Evolutionary conservation across 1,140 invertebrate species (phyloP), one percentile per base, ranked within the genome.

Genomic region (Leguminivora glycinivorella): DNA sequence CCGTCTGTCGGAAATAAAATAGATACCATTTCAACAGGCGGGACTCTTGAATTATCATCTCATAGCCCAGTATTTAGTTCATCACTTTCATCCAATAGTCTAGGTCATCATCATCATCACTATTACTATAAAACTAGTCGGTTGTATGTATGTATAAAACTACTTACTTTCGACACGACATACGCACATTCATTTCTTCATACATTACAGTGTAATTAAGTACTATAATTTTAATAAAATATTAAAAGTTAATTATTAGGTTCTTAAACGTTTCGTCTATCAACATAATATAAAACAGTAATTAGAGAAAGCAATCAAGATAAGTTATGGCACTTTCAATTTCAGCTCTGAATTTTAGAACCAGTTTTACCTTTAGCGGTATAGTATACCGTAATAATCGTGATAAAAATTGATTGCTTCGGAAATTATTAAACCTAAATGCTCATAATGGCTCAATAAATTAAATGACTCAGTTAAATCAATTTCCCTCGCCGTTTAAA

Each of bases 321-420:
- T 63, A 29, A 63, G 14, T 63, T 29, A 63, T 63, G 26, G 58
- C 26, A 63, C 29, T 63, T 63, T 63, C 58, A 63, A 63, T 29
- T 63, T 63, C 22, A 63, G 29, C 26, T 31, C 58, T 29, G 26
- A 63, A 63, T 31, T 29, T 63, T 63, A 63, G 9, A 63, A 34
- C 29, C 58, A n/a, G 58, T 63, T 63, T 38, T n/a, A n/a, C n/a
- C n/a, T 56, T 7, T 52, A 63, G n/a, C 58, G 58, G n/a, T 10
- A 29, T 24, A n/a, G n/a, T 10, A 29, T 24, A n/a, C 58, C 25
- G n/a, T 63, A 17, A 29, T 60, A 60, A 60, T 63, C 58, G 25
- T 29, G 26, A 34, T 63, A 26, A 63, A 63, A 60, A 19, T 63
- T 63, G 26, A 63, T 34, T 29, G 58, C 58, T 63, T 63, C 29